Conservation (phyloP, 1,140 invertebrate genomes). For the Drosophila truncata region DNA sequence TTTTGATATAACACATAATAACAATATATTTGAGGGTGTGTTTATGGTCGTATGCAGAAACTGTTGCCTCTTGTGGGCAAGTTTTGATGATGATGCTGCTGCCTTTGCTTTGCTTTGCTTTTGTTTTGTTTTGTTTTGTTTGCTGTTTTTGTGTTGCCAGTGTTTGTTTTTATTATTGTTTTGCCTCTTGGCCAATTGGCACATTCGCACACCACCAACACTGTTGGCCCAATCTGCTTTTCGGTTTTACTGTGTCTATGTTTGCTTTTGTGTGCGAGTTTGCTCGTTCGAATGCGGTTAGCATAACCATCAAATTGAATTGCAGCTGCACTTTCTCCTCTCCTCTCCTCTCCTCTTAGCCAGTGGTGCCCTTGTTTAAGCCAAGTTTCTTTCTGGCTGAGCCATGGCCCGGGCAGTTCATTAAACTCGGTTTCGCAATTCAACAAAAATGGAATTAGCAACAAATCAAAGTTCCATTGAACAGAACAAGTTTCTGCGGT, state of each 20-base stretch:
- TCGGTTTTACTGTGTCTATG: conserved; percentile 21
- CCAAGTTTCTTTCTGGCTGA: conserved; percentile 24
- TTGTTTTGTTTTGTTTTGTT: conserved; percentile 27
- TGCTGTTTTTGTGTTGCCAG: conserved; percentile 29
- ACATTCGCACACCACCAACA: conserved; percentile 71
- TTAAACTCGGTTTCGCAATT: conserved; percentile 39
- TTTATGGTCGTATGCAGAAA: conserved; percentile 31
- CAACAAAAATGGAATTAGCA: conserved; percentile 54
- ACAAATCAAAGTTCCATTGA: conserved; percentile 54
- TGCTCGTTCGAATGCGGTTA: conserved; percentile 28
- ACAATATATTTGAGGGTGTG: conserved; percentile 60
- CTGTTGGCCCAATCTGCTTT: conserved; percentile 67
- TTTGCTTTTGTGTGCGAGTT: conserved; percentile 24
- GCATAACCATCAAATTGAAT: conserved; percentile 22
- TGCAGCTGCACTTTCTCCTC: conserved; percentile 6
- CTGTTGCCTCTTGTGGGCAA: conserved; percentile 43
- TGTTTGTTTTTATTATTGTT: conserved; percentile 35
- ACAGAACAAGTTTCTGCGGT: conserved; percentile 33
- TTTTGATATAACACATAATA: conserved; percentile 77
- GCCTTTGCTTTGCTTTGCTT: not conserved
- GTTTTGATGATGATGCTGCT: conserved; percentile 27
- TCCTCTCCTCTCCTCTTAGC: too few relatives aligned
- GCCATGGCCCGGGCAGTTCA: conserved; percentile 17
- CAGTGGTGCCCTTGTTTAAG: conserved; percentile 9
- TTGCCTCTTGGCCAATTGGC: conserved; percentile 71